Percentiles rank a stretch among this genome's conserved stretches.
Conservation (phyloP, 1,140 invertebrate genomes). For the Holotrichia oblita region DNA sequence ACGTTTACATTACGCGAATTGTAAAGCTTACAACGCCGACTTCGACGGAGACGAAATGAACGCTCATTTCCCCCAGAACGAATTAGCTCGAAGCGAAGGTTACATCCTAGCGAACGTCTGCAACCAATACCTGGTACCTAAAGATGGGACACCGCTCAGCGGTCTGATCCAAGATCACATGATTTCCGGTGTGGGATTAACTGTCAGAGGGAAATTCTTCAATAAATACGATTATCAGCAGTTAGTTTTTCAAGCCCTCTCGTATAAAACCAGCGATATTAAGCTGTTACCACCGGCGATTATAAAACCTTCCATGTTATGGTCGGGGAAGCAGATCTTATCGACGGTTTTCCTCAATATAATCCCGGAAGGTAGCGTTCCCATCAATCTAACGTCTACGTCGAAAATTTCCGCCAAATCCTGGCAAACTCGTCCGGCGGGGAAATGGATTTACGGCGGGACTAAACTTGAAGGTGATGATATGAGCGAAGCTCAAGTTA, state of each 20-base stretch:
- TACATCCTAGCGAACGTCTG: slow-evolving; percentile 79
- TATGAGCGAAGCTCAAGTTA: slow-evolving; percentile 92
- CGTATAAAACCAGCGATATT: slow-evolving; percentile 72
- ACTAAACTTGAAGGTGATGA: slow-evolving; percentile 65
- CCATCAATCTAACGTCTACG: slow-evolving; percentile 81
- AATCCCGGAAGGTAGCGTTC: slow-evolving; percentile 77
- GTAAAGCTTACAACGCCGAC: slow-evolving; percentile 99
- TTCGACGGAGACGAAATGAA: slow-evolving; percentile 99
- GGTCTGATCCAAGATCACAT: slow-evolving; percentile 99
- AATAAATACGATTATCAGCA: slow-evolving; percentile 87
- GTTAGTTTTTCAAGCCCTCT: slow-evolving; percentile 86
- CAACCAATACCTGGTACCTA: slow-evolving; percentile 96
- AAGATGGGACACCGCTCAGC: slow-evolving; percentile 97
- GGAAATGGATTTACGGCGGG: slow-evolving; percentile 71
- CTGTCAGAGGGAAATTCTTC: slow-evolving; percentile 90
- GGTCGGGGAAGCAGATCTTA: slow-evolving; percentile 97
- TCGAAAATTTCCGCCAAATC: slow-evolving; percentile 83
- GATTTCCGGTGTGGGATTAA: slow-evolving; percentile 90
- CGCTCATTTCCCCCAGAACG: slow-evolving; percentile 95
- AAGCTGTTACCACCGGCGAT: slow-evolving; percentile 86
- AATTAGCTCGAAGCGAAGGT: slow-evolving; percentile 90
- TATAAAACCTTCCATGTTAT: slow-evolving; percentile 86
- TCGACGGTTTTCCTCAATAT: slow-evolving; percentile 90
- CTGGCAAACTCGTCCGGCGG: slow-evolving; percentile 71
- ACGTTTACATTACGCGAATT: slow-evolving; percentile 97